phyloP scores from a whole-genome alignment of 2,888 invertebrate genomes.

The Neuroscelio doddi region DNA sequence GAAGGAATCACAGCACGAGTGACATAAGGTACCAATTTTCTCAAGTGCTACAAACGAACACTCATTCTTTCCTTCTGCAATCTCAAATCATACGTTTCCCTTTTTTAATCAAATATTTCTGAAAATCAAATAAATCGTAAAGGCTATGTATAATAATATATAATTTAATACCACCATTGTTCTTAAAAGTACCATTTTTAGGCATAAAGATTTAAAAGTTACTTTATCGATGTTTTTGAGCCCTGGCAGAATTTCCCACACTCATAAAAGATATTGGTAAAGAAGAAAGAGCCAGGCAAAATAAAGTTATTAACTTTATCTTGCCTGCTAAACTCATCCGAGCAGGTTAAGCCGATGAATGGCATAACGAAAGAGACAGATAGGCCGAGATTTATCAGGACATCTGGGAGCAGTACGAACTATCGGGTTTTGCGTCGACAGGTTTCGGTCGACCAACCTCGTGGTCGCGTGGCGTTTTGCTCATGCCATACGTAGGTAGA shows the following conservation, averaged over 20 bases:
- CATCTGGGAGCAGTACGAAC: constrained; percentile 60
- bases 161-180: too few relatives aligned
- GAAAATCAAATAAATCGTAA: too few relatives aligned
- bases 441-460: constrained; percentile 56
- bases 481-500: constrained; percentile 27
- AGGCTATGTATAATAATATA: too few relatives aligned
- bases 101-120: too few relatives aligned
- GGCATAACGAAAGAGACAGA: constrained; percentile 25
- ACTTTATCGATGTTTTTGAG: constrained; percentile 13
- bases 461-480: constrained; percentile 68
- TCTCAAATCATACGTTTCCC: too few relatives aligned
- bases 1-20: constrained; percentile 27
- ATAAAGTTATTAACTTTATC: constrained; percentile 71
- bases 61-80: too few relatives aligned
- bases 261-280: constrained; percentile 41
- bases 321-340: constrained; percentile 55
- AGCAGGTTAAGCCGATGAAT: constrained; percentile 35
- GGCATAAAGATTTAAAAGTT: too few relatives aligned
- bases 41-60: too few relatives aligned
- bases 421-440: constrained; percentile 63
- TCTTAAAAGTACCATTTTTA: too few relatives aligned
- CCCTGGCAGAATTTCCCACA: constrained; percentile 61
- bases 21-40: constrained; percentile 28
- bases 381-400: constrained; percentile 38
- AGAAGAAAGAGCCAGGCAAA: constrained; percentile 29